A percentile compares a stretch with the other conserved stretches of the same genome.
Conservation (phyloP, 2,797 vertebrate genomes). For the Manis pentadactyla region DNA sequence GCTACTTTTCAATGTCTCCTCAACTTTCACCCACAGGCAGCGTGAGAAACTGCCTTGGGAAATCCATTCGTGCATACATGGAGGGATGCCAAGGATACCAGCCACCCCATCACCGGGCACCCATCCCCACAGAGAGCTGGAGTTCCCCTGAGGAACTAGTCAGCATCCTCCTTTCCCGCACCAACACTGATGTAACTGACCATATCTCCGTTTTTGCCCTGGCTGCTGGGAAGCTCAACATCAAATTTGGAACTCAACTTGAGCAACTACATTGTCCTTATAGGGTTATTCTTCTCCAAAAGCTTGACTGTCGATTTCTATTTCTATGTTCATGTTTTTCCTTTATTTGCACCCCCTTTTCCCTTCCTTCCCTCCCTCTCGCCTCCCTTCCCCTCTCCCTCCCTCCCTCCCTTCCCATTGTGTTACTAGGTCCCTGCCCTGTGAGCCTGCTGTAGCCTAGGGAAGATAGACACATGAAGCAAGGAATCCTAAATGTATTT, state of each 20-base stretch:
- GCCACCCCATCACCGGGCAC: accelerated
- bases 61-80: accelerated
- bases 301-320: not conserved
- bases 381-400: not conserved
- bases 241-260: not conserved
- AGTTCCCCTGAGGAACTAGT: not conserved
- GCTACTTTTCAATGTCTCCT: not conserved
- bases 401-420: too few species aligned
- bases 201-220: constrained; percentile 32
- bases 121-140: not conserved
- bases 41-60: not conserved
- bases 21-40: not conserved
- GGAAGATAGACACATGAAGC: not conserved
- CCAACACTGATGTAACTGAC: not conserved
- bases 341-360: not conserved
- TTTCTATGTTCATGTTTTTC: not conserved
- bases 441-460: not conserved
- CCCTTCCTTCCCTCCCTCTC: too few species aligned
- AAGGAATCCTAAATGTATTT: not conserved
- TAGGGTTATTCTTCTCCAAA: not conserved
- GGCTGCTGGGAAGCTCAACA: constrained; percentile 53
- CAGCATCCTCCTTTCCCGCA: constrained; percentile 5
- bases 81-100: not conserved
- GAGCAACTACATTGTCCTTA: not conserved
- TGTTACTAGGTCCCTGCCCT: not conserved